Evolutionary conservation across 2,888 invertebrate species (phyloP).

Genomic region (Metopia argyrocephala): DNA sequence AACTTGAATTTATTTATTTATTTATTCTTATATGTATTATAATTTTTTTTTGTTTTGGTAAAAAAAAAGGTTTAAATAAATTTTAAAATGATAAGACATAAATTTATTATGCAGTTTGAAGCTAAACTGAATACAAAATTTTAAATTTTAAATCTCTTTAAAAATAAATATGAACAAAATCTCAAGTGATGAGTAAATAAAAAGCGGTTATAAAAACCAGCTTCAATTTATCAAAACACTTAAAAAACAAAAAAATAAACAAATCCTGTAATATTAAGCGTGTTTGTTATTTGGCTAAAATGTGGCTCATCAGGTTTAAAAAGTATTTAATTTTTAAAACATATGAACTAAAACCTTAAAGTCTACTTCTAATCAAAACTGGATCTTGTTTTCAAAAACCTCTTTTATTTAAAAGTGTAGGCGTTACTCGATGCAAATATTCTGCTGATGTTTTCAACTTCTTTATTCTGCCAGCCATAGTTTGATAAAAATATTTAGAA

Average conservation of each 20-base stretch:
- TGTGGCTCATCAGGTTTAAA: slow-evolving; percentile 12
- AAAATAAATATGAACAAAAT: slow-evolving; percentile 20
- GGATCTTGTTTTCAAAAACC: slow-evolving; percentile 4
- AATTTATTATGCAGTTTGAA: slow-evolving; percentile 24
- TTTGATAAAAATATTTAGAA: background rate
- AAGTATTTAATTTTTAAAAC: background rate
- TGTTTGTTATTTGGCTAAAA: slow-evolving; percentile 17
- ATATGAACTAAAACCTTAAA: slow-evolving; percentile 4
- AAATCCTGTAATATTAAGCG: slow-evolving; percentile 30
- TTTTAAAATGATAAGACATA: slow-evolving; percentile 43
- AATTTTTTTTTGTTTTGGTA: background rate
- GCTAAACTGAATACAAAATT: background rate
- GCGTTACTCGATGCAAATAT: background rate
- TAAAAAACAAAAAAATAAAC: too few relatives aligned
- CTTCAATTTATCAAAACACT: background rate
- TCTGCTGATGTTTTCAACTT: background rate
- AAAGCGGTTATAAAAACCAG: slow-evolving; percentile 60
- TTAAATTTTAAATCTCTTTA: slow-evolving; percentile 4
- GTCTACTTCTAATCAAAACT: background rate
- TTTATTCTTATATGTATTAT: too few relatives aligned
- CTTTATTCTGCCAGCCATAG: background rate
- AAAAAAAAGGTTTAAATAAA: slow-evolving; percentile 19
- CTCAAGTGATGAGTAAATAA: background rate
- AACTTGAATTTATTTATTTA: slow-evolving; percentile 51
- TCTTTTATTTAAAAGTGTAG: slow-evolving; percentile 3